Evolutionary conservation across 2,888 invertebrate genomes (phyloP), one percentile per base, ranked within the genome.

Genomic region (Monopis laevigella): DNA sequence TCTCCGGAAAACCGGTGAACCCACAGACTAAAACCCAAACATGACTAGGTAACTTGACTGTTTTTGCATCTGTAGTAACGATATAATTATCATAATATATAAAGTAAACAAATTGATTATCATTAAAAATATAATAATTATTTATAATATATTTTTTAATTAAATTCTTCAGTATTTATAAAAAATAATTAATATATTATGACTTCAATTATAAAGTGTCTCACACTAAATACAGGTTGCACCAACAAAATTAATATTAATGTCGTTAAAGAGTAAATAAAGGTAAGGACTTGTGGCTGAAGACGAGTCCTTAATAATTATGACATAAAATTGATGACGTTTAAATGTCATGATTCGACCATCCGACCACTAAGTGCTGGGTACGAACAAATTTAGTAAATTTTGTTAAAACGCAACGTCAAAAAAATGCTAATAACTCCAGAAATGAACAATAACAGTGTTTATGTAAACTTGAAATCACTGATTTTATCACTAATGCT

Each of bases 391-490:
- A 43, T 43, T 43, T 38, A 38, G 26, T 40, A 28, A 26, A 12
- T 40, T 35, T 40, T 21, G 32, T 30, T 34, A 41, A 38, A 41
- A 26, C 8, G 26, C 24, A 28, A 43, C 41, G 27, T 18, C 32
- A 39, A 43, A 44, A n/a, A 43, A 35, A 42, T 42, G 36, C 27
- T 47, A 47, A 45, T 45, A 35, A 44, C 36, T 12, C 10, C 41
- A 42, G 39, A 42, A 43, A 41, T 42, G 19, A 36, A 32, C 40
- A 46, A 48, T 45, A 43, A 47, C 29, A 44, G 44, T 34, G 28
- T 36, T 43, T 40, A 44, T 44, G 39, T 44, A 41, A 48, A 43
- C 40, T 42, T 43, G 42, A 43, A 45, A 46, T 46, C 42, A 49
- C 45, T 47, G 43, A 43, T 45, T 45, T 48, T 44, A 38, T 39